Percentiles rank a stretch among this genome's conserved stretches.
Conservation (phyloP, 2,113 vertebrate species). For the Cephalophus harveyi region DNA sequence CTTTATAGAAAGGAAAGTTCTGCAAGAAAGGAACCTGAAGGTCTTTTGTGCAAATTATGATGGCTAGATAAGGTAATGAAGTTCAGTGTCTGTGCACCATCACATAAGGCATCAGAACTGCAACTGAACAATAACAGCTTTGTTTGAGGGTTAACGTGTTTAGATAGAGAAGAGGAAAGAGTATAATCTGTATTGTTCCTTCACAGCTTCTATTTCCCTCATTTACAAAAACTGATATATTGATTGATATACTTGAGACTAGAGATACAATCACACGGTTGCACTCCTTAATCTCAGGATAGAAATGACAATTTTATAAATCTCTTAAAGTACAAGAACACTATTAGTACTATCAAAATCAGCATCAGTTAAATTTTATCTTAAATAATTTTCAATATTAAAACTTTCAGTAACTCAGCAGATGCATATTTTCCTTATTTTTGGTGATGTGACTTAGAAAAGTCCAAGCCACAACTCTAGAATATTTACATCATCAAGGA, state of each 20-base stretch:
- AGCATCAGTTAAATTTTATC: slow-evolving; percentile 40
- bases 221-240: slow-evolving; percentile 5
- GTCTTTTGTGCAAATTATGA: not conserved
- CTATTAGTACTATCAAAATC: slow-evolving; percentile 20
- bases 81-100: not conserved
- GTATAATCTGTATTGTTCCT: not conserved
- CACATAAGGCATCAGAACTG: not conserved
- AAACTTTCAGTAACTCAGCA: slow-evolving; percentile 36
- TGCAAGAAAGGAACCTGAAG: not conserved
- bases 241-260: not conserved
- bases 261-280: not conserved
- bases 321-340: slow-evolving; percentile 3
- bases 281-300: slow-evolving; percentile 54
- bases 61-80: not conserved
- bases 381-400: slow-evolving; percentile 53
- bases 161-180: not conserved
- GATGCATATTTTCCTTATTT: slow-evolving; percentile 57
- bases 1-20: not conserved
- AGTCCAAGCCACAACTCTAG: slow-evolving; percentile 61
- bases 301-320: slow-evolving; percentile 51
- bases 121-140: not conserved
- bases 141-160: not conserved
- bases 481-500: slow-evolving; percentile 50
- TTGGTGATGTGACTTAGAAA: slow-evolving; percentile 58
- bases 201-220: not conserved